Evolutionary conservation across 1,140 invertebrate species (phyloP).

Genomic region (Caenorhabditis tropicalis): DNA sequence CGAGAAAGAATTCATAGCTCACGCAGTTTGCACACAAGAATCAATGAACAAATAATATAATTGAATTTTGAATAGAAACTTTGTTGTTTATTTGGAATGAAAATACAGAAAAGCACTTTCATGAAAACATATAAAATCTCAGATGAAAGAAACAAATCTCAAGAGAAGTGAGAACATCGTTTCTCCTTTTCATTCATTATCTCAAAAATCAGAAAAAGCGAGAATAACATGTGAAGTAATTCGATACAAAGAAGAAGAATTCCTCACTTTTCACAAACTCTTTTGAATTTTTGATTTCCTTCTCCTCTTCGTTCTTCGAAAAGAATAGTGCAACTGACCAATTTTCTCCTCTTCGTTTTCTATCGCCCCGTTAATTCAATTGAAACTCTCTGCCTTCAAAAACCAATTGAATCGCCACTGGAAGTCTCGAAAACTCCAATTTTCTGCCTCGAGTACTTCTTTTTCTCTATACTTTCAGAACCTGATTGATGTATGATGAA

Average conservation of each 20-base stretch:
- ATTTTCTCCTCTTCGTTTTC: no score
- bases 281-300: not conserved
- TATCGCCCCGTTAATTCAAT: not conserved
- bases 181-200: no score
- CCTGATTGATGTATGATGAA: constrained; percentile 26
- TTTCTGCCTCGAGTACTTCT: not conserved
- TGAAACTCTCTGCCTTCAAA: not conserved
- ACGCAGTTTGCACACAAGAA: constrained; percentile 12
- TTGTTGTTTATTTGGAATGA: no score
- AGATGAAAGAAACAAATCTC: no score
- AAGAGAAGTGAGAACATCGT: not conserved
- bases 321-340: not conserved
- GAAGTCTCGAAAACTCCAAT: constrained; percentile 17
- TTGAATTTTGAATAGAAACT: no score
- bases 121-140: no score
- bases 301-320: not conserved
- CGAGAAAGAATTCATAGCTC: constrained; percentile 12
- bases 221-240: not conserved
- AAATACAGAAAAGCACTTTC: no score
- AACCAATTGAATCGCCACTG: not conserved
- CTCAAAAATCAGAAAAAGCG: not conserved
- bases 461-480: not conserved
- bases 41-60: not conserved
- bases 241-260: not conserved
- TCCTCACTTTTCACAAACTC: constrained; percentile 1